These are phyloP conservation scores for Sinocyclocheilus grahami DNA, from an alignment of 2,113 vertebrate species.

Conservation along the genomic window DNA sequence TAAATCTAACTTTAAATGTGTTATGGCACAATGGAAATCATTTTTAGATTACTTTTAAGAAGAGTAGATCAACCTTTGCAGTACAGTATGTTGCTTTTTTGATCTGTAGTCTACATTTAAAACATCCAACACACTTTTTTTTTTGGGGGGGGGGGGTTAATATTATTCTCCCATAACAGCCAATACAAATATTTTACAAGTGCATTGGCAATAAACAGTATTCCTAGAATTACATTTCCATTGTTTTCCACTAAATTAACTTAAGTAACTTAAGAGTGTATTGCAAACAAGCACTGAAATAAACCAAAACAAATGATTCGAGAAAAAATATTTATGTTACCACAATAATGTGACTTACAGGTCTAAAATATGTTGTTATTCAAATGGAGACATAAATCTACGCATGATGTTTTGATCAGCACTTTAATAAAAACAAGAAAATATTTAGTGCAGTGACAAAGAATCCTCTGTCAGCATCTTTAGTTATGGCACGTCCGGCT, in stretches of 20 bases:
- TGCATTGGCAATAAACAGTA: background rate
- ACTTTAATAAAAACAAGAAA: slow-evolving; percentile 11
- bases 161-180: background rate
- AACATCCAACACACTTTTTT: background rate
- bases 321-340: background rate
- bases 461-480: slow-evolving; percentile 19
- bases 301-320: background rate
- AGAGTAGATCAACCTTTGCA: background rate
- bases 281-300: slow-evolving; percentile 5
- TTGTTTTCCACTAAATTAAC: background rate
- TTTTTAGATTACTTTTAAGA: background rate
- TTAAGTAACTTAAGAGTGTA: background rate
- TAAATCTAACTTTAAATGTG: background rate
- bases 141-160: background rate
- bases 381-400: slow-evolving; percentile 3
- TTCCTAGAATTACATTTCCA: background rate
- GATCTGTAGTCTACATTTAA: background rate
- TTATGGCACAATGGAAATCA: background rate
- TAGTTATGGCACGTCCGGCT: background rate
- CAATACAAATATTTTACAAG: slow-evolving; percentile 5
- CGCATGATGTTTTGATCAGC: background rate
- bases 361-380: slow-evolving; percentile 27
- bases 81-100: background rate
- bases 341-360: background rate
- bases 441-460: background rate